A percentile compares a stretch with the other conserved stretches of the same genome.
These are phyloP conservation scores for Leucoraja erinaceus DNA, from an alignment of 2,113 vertebrate species.

Conservation along the genomic window DNA sequence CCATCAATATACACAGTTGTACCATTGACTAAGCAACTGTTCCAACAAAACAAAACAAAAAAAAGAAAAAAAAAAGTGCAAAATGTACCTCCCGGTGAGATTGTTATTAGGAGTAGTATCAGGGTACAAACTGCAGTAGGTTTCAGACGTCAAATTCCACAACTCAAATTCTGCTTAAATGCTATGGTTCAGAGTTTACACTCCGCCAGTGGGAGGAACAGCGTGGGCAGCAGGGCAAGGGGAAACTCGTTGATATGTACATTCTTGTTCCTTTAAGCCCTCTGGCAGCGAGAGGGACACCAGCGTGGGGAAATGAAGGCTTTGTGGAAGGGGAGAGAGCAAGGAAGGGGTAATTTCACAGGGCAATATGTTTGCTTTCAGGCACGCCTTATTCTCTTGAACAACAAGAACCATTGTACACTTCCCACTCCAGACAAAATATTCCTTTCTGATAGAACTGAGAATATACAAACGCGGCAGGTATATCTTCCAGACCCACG, in stretches of 20 bases:
- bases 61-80: conserved; percentile 33
- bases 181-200: background rate
- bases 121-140: conserved; percentile 14
- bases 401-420: background rate
- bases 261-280: conserved; percentile 18
- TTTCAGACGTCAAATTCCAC: conserved; percentile 18
- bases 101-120: background rate
- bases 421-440: conserved; percentile 25
- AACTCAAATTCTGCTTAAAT: background rate
- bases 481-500: background rate
- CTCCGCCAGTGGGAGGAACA: background rate
- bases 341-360: background rate
- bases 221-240: conserved; percentile 15
- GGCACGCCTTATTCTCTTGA: background rate
- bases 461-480: conserved; percentile 26
- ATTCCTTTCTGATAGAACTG: conserved; percentile 1
- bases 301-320: background rate
- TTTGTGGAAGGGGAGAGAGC: background rate
- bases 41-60: conserved; percentile 15
- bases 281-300: too few relatives aligned
- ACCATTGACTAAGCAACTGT: conserved; percentile 32
- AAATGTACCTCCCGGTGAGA: conserved; percentile 24
- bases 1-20: conserved; percentile 37
- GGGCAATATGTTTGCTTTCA: background rate
- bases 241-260: conserved; percentile 5